Conservation (phyloP, 2,888 invertebrate genomes). For the Escarpia spicata region DNA sequence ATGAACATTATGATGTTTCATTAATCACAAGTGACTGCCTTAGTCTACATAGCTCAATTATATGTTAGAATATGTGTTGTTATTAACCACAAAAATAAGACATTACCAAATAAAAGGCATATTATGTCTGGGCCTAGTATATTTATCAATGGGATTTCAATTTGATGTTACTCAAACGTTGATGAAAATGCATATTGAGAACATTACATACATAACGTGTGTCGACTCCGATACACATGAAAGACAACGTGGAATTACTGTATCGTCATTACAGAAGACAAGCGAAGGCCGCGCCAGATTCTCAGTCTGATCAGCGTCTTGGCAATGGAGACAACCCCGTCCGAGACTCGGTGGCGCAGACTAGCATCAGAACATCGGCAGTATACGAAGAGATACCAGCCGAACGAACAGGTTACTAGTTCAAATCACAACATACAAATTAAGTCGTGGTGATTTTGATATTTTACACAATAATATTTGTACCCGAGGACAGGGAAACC, state of each 20-base stretch:
- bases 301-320: neutral
- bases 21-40: too few relatives aligned
- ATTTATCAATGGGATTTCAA: neutral
- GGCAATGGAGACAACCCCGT: neutral
- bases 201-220: neutral
- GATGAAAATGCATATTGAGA: neutral
- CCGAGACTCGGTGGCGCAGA: neutral
- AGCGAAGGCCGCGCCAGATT: neutral
- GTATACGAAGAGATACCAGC: neutral
- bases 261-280: neutral
- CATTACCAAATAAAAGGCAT: too few relatives aligned
- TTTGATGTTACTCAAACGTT: neutral
- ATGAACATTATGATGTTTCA: too few relatives aligned
- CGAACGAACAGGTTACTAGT: neutral
- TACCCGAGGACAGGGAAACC: too few relatives aligned
- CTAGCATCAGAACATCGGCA: neutral
- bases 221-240: neutral
- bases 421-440: neutral
- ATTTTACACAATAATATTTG: too few relatives aligned
- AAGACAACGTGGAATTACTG: neutral
- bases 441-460: neutral
- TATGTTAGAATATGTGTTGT: too few relatives aligned
- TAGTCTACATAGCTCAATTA: too few relatives aligned
- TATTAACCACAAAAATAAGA: too few relatives aligned
- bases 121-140: too few relatives aligned